Conservation (phyloP, 2,113 vertebrate species). For the Phocoena phocoena region DNA sequence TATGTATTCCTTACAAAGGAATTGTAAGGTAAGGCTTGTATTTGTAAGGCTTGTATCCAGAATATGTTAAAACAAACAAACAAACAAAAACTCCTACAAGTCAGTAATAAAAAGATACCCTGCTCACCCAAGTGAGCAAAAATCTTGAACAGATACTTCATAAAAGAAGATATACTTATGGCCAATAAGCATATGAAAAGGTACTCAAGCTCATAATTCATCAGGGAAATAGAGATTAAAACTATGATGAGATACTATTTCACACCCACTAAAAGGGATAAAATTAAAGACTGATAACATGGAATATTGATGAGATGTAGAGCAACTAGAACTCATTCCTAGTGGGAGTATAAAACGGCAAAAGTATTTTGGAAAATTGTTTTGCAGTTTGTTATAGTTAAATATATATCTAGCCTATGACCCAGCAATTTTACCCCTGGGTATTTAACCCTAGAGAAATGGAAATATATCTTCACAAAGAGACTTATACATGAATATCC, state of each 20-base stretch:
- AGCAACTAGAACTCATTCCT: background rate
- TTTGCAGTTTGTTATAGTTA: background rate
- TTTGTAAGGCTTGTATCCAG: background rate
- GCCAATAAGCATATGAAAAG: background rate
- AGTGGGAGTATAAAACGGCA: background rate
- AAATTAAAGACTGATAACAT: background rate
- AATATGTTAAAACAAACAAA: background rate
- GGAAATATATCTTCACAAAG: background rate
- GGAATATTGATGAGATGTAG: background rate
- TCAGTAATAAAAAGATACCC: background rate
- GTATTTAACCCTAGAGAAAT: slow-evolving; percentile 23
- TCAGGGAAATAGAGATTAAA: slow-evolving; percentile 38
- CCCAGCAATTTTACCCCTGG: background rate
- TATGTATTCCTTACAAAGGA: background rate
- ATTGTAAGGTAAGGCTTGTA: too few relatives aligned
- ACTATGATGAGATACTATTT: slow-evolving; percentile 26
- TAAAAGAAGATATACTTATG: background rate
- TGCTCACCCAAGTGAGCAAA: background rate
- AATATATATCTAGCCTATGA: background rate
- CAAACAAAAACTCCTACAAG: background rate
- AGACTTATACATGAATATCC: background rate
- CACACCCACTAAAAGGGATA: background rate
- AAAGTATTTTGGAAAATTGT: background rate
- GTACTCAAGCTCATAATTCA: background rate
- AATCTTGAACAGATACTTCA: background rate